A percentile compares a stretch with the other conserved stretches of the same genome.
Evolutionary conservation across 2,797 vertebrate species (phyloP).

Genomic region (Anableps anableps): DNA sequence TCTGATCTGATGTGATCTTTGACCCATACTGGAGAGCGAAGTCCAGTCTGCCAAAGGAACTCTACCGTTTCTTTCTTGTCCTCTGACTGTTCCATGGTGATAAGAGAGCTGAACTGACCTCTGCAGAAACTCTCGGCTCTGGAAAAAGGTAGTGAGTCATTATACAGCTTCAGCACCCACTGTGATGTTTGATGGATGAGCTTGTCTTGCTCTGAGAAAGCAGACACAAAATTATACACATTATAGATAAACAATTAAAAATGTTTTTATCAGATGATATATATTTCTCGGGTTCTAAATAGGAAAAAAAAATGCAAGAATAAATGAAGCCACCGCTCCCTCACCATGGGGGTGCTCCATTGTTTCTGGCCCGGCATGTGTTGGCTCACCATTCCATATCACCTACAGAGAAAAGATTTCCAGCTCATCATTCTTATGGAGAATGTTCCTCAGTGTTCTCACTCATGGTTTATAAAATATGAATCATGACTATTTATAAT

Average conservation of each 20-base stretch:
- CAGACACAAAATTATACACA: not conserved
- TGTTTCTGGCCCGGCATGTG: slow-evolving; percentile 50
- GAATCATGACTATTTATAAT: not conserved
- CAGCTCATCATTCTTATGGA: not conserved
- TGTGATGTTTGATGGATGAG: slow-evolving; percentile 67
- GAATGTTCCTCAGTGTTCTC: not conserved
- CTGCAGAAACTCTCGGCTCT: slow-evolving; percentile 84
- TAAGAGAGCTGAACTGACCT: slow-evolving; percentile 82
- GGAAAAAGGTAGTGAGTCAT: slow-evolving; percentile 79
- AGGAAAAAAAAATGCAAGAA: not conserved
- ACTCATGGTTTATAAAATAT: not conserved
- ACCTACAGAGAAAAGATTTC: slow-evolving; percentile 54
- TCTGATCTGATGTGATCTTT: slow-evolving; percentile 50
- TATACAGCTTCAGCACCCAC: slow-evolving; percentile 80
- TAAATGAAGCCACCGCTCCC: slow-evolving; percentile 27
- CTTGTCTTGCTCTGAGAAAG: slow-evolving; percentile 54
- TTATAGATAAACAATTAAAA: not conserved
- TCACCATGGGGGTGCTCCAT: slow-evolving; percentile 60
- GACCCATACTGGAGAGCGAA: slow-evolving; percentile 81
- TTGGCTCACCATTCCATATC: slow-evolving; percentile 66
- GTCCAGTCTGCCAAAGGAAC: slow-evolving; percentile 64
- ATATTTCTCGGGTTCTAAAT: not conserved
- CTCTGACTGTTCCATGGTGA: slow-evolving; percentile 39
- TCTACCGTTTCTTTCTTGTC: slow-evolving; percentile 57
- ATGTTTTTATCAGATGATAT: not conserved